Evolutionary conservation across 2,797 vertebrate species (phyloP).

Genomic region (Alauda arvensis): DNA sequence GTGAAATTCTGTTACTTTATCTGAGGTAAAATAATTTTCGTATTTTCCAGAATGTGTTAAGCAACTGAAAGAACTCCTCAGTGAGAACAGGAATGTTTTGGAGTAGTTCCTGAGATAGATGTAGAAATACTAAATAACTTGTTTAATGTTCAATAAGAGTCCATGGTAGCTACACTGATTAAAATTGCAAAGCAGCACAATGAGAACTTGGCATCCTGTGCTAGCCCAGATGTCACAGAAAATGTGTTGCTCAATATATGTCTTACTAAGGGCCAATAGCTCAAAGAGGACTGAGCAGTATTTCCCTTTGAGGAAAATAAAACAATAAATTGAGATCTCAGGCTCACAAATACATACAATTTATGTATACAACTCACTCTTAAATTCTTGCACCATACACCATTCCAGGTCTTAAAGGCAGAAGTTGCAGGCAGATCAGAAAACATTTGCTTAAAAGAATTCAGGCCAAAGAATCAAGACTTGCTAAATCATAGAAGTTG

Average conservation of each 20-base stretch:
- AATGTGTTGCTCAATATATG: background rate
- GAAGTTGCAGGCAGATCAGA: background rate
- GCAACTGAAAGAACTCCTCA: background rate
- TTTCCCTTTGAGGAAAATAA: background rate
- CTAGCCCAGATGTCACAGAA: background rate
- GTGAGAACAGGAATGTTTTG: background rate
- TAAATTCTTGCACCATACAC: background rate
- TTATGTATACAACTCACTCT: background rate
- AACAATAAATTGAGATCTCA: background rate
- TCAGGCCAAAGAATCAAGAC: background rate
- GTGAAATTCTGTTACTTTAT: background rate
- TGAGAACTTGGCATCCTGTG: background rate
- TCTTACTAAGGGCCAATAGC: background rate
- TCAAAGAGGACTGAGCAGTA: background rate
- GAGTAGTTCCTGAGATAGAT: background rate
- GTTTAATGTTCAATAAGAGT: background rate
- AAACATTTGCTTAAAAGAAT: background rate
- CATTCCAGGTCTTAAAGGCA: background rate
- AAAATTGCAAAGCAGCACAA: background rate
- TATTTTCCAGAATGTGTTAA: background rate
- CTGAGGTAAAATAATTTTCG: background rate
- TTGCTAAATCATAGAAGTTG: background rate
- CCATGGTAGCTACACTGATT: background rate
- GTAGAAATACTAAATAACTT: background rate
- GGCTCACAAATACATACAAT: background rate